Evolutionary conservation across 2,113 vertebrate species (phyloP).

Genomic region (Perccottus glenii): DNA sequence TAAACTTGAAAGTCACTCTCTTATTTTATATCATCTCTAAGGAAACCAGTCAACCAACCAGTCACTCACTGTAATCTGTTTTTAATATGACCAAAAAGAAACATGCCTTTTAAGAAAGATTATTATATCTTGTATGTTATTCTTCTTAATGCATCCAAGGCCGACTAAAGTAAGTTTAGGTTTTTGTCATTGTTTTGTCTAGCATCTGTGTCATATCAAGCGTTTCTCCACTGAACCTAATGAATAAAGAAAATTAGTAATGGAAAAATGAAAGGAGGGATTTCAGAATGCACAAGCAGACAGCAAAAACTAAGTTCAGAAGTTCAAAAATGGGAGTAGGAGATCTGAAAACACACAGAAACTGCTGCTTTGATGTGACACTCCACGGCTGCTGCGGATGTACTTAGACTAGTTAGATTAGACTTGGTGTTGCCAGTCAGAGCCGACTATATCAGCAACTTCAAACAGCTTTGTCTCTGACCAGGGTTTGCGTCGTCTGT

Average conservation of each 20-base stretch:
- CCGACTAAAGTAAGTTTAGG: no score
- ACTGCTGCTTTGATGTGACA: conserved; percentile 56
- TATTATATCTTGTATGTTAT: no score
- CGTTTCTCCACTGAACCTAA: conserved; percentile 9
- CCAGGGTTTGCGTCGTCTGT: conserved; percentile 20
- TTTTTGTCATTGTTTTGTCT: background rate
- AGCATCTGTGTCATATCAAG: background rate
- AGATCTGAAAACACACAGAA: conserved; percentile 24
- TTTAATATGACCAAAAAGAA: no score
- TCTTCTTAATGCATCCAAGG: no score
- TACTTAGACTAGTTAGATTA: conserved; percentile 36
- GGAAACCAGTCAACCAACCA: no score
- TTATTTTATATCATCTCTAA: no score
- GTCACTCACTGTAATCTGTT: no score
- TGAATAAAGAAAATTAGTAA: conserved; percentile 23
- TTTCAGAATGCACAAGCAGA: background rate
- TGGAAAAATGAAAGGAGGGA: background rate
- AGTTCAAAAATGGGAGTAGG: conserved; percentile 33
- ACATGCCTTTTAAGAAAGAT: no score
- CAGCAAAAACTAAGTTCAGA: conserved; percentile 25
- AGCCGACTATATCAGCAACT: conserved; percentile 36
- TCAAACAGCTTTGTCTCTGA: conserved; percentile 50
- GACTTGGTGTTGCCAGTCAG: conserved; percentile 40
- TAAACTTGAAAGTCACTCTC: no score
- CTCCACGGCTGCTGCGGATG: conserved; percentile 28